Conservation (phyloP, 2,888 invertebrate species). For the Trachelus iudaicus region DNA sequence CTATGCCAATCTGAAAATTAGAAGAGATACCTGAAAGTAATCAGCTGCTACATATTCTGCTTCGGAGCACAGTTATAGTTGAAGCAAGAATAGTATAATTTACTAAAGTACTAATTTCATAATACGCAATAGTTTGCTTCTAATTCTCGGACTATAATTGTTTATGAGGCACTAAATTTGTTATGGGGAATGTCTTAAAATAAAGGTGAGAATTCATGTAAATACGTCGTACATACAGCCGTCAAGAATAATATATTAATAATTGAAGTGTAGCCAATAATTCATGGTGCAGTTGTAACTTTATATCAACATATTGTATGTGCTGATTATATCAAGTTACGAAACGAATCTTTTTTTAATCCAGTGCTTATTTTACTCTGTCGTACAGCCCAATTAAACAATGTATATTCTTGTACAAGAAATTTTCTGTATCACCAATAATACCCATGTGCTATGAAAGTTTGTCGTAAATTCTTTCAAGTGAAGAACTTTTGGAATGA, state of each 20-base stretch:
- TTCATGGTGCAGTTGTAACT: not conserved
- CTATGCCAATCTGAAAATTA: not conserved
- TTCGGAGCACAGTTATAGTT: not conserved
- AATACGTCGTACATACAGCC: not conserved
- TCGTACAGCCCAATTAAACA: not conserved
- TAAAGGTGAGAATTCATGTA: not conserved
- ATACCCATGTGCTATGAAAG: not conserved
- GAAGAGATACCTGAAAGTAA: not conserved
- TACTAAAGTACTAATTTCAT: not conserved
- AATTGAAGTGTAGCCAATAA: not conserved
- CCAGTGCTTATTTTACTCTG: not conserved
- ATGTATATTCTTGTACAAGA: not conserved
- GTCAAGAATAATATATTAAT: not conserved
- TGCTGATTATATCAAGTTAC: not conserved
- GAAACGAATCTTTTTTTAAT: not conserved
- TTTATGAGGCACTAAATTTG: not conserved
- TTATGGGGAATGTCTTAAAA: not conserved
- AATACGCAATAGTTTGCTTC: not conserved
- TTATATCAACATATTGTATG: not conserved
- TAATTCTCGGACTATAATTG: not conserved
- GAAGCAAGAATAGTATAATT: not conserved
- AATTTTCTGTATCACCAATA: not conserved
- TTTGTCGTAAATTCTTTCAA: not conserved
- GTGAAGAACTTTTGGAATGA: not conserved
- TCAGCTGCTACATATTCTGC: not conserved